Evolutionary conservation across 1,140 invertebrate species (phyloP), one percentile per base, ranked within the genome.

Genomic region (Drosophila tani): DNA sequence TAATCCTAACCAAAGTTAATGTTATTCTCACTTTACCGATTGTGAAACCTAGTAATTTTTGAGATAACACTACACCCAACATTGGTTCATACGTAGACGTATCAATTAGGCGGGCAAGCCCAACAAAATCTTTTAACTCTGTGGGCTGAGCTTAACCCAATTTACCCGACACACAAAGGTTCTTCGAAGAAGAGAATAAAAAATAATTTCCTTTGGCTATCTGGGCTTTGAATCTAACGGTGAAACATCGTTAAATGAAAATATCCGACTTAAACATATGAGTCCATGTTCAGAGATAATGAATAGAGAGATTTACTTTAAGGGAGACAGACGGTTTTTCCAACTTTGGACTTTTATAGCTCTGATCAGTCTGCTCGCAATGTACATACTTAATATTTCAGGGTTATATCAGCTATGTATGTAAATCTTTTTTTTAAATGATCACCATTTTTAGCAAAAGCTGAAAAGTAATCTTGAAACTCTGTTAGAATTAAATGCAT

Each of bases 181-280:
- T 68, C 38, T 64, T 45, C n/a, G 15, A 55, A 67, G 47, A 77
- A 32, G 32, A 29, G 14, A 50, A 46, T 46, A 41, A 41, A 21
- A 38, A 70, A 75, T 77, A 41, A 73, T 63, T 62, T 45, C 41
- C 56, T 50, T 49, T 21, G 38, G 21, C 17, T 69, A 79, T 82
- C 79, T 47, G 14, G 6, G 45, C 9, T 14, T 46, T 50, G 35
- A 47, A 84, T 81, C 77, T 84, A 70, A 84, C 82, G 70, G 79
- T 82, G 58, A 82, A 82, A 71, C 53, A 75, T 56, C 50, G 75
- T 74, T 66, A 66, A 81, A 59, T 75, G 66, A 81, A 49, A 67
- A 35, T 41, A 67, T 40, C 8, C 24, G 14, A n/a, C 43, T 14
- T 40, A 40, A 57, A 58, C 50, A 17, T 5, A 35, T 5, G 50